phyloP scores from a whole-genome alignment of 2,113 vertebrate species.

The Hypocryptadius cinnamomeus region DNA sequence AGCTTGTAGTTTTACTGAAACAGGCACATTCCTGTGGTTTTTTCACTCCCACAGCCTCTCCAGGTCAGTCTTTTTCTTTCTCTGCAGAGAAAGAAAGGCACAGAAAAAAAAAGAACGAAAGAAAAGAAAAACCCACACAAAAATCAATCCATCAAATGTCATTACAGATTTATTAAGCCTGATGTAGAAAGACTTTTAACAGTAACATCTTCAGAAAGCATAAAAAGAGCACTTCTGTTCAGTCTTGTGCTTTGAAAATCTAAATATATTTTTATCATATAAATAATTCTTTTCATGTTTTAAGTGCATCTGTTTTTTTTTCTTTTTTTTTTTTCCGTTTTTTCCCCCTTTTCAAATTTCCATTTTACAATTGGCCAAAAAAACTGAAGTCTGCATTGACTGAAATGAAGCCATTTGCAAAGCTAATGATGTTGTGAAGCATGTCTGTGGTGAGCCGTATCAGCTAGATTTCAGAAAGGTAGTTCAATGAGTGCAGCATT shows the following conservation, averaged over 20 bases:
- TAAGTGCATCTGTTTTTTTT: constrained; percentile 76
- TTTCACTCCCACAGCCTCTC: not conserved
- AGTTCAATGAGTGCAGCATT: constrained; percentile 63
- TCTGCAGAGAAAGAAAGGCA: not conserved
- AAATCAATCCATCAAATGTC: constrained; percentile 82
- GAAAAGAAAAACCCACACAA: constrained; percentile 59
- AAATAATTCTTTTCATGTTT: constrained; percentile 83
- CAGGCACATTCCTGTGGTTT: not conserved
- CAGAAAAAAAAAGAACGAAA: not conserved
- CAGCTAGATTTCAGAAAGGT: constrained; percentile 65
- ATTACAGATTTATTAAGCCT: constrained; percentile 84
- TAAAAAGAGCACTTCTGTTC: constrained; percentile 81
- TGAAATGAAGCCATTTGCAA: constrained; percentile 70
- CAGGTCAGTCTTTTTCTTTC: not conserved
- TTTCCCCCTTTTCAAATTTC: constrained; percentile 61
- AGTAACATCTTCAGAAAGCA: constrained; percentile 78
- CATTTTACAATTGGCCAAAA: constrained; percentile 70
- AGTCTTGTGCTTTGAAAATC: constrained; percentile 84
- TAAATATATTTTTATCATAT: constrained; percentile 87
- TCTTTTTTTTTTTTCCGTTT: not conserved
- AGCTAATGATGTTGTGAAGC: constrained; percentile 65
- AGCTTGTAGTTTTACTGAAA: not conserved
- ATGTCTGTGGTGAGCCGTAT: constrained; percentile 23
- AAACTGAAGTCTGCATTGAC: constrained; percentile 62
- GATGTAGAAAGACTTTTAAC: constrained; percentile 83